Evolutionary conservation across 2,888 invertebrate species (phyloP).

Genomic region (Antheraea yamamai): DNA sequence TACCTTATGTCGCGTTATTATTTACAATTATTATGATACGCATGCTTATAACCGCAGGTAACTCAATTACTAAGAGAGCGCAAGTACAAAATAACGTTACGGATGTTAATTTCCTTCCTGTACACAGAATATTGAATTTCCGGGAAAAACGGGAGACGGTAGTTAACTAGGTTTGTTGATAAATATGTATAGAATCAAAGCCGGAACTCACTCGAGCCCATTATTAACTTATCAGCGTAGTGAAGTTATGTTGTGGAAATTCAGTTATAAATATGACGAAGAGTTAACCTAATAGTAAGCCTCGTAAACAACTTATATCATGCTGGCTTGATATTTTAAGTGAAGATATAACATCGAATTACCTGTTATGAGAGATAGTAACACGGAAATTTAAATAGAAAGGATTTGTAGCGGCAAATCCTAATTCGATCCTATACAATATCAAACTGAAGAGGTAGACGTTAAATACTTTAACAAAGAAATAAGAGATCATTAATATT

Average conservation of each 20-base stretch:
- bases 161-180: slow-evolving; percentile 16
- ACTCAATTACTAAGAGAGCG: slow-evolving; percentile 10
- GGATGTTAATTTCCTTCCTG: slow-evolving; percentile 16
- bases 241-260: not conserved
- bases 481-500: too few species aligned
- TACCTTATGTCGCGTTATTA: not conserved
- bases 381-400: too few species aligned
- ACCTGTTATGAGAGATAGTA: too few species aligned
- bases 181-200: slow-evolving; percentile 16
- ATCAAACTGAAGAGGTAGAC: too few species aligned
- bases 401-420: too few species aligned
- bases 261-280: not conserved
- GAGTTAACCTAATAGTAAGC: not conserved
- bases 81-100: slow-evolving; percentile 14
- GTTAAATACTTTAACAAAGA: too few species aligned
- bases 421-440: too few species aligned
- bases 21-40: not conserved
- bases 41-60: not conserved
- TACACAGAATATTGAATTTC: slow-evolving; percentile 13
- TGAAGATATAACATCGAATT: too few species aligned
- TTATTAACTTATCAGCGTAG: not conserved
- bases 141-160: slow-evolving; percentile 15
- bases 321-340: not conserved
- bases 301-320: not conserved
- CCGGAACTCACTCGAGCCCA: slow-evolving; percentile 7